A percentile compares a stretch with the other conserved stretches of the same genome.
Evolutionary conservation across 2,113 vertebrate species (phyloP).

Genomic region (Cyprinus carpio): DNA sequence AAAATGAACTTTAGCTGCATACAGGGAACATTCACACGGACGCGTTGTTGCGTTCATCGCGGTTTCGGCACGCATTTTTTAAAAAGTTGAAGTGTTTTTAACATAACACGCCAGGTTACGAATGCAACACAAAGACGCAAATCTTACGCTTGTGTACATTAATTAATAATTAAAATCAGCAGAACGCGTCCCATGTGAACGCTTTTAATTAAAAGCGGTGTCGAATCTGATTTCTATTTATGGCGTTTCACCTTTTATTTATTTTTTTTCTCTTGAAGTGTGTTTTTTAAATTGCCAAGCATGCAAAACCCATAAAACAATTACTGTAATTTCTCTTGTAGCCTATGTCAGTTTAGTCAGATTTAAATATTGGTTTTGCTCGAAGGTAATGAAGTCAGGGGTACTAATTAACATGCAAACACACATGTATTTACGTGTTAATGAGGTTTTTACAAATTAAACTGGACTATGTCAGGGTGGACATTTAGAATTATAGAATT

Average conservation of each 20-base stretch:
- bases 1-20: not conserved
- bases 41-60: not conserved
- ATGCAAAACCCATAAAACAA: not conserved
- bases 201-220: not conserved
- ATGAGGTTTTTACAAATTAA: not conserved
- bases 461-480: not conserved
- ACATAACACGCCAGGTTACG: not conserved
- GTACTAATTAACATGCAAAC: not conserved
- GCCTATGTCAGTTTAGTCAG: not conserved
- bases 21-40: not conserved
- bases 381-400: not conserved
- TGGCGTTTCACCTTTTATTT: too few species aligned
- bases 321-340: not conserved
- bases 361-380: not conserved
- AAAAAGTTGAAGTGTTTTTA: conserved; percentile 4
- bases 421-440: not conserved
- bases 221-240: not conserved
- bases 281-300: too few species aligned
- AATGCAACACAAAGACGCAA: not conserved
- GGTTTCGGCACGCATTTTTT: not conserved
- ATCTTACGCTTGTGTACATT: not conserved
- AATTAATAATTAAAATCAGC: not conserved
- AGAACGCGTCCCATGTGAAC: not conserved
- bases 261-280: not conserved
- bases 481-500: not conserved